These are phyloP conservation scores for Polydrusus pterygomalis DNA, from an alignment of 2,888 invertebrate species.

Conservation along the genomic window DNA sequence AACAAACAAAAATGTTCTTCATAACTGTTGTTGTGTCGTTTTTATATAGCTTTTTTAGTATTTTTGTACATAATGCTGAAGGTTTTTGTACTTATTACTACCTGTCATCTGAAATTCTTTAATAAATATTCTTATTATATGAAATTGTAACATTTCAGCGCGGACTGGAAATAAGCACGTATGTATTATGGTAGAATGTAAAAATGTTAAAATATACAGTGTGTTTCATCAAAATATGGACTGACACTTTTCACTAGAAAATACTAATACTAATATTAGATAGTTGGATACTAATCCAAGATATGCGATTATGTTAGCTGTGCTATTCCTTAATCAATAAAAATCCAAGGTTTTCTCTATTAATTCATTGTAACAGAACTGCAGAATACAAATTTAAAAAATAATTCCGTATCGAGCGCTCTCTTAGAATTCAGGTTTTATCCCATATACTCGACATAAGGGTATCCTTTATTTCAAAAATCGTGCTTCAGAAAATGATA, in stretches of 20 bases:
- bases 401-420: slow-evolving; percentile 53
- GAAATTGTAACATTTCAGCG: too few relatives aligned
- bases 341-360: neutral
- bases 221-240: too few relatives aligned
- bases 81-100: neutral
- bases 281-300: too few relatives aligned
- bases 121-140: too few relatives aligned
- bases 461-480: slow-evolving; percentile 52
- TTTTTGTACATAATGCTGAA: neutral
- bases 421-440: slow-evolving; percentile 34
- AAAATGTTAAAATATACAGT: too few relatives aligned
- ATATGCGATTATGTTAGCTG: neutral
- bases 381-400: slow-evolving; percentile 67
- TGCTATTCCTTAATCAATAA: too few relatives aligned
- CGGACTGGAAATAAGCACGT: too few relatives aligned
- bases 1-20: neutral
- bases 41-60: neutral
- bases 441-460: slow-evolving; percentile 41
- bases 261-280: too few relatives aligned
- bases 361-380: slow-evolving; percentile 52
- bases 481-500: slow-evolving; percentile 52
- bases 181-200: too few relatives aligned
- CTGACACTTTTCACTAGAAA: too few relatives aligned
- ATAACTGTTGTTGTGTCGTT: slow-evolving; percentile 2
- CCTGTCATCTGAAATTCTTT: neutral